Conservation (phyloP, 2,113 vertebrate species). For the Rhipidura dahli region DNA sequence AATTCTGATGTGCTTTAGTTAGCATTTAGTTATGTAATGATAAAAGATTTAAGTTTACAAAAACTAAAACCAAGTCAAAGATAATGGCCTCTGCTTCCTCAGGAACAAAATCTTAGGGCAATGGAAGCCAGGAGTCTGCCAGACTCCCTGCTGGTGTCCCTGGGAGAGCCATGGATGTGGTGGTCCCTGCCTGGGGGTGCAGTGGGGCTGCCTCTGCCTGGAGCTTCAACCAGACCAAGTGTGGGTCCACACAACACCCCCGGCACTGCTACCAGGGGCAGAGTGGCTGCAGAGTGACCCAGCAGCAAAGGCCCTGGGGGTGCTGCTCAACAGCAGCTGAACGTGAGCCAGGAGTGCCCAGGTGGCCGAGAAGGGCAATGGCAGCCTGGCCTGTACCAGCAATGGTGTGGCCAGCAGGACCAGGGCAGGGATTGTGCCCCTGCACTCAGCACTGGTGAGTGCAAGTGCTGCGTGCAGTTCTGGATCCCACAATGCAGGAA, state of each 20-base stretch:
- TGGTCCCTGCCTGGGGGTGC: not conserved
- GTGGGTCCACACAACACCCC: not conserved
- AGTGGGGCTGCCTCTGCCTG: not conserved
- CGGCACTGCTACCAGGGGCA: not conserved
- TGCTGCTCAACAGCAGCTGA: not conserved
- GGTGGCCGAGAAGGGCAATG: fast-evolving
- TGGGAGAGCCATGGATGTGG: too few species aligned
- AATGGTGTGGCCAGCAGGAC: not conserved
- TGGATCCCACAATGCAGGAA: fast-evolving
- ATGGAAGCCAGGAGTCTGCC: fast-evolving
- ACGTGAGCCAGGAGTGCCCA: fast-evolving
- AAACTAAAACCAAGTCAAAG: not conserved
- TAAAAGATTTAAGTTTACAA: not conserved
- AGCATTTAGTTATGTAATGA: too few species aligned
- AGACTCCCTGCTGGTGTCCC: fast-evolving
- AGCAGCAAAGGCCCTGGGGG: too few species aligned
- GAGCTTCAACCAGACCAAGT: not conserved
- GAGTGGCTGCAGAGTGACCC: not conserved
- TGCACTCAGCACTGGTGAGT: fast-evolving
- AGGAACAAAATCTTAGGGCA: fast-evolving
- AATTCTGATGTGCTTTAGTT: not conserved
- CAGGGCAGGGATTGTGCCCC: fast-evolving
- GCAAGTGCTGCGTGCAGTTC: too few species aligned
- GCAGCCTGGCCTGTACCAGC: not conserved
- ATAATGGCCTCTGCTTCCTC: not conserved